phyloP scores from a whole-genome alignment of 2,797 vertebrate species.

The Denticeps clupeoides region DNA sequence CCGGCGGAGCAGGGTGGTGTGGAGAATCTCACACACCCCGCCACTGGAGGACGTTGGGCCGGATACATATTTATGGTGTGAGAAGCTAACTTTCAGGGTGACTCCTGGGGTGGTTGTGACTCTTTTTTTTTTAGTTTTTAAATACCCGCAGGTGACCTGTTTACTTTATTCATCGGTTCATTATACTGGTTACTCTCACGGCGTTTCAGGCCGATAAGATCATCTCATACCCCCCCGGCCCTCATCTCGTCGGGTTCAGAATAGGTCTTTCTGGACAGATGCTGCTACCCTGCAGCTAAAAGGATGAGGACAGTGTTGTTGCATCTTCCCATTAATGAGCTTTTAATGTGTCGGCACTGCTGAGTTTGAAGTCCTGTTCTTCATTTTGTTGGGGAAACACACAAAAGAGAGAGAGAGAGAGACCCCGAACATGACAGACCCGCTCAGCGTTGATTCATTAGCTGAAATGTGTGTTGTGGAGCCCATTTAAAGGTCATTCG shows the following conservation, averaged over 20 bases:
- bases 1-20: too few species aligned
- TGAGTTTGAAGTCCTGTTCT: too few species aligned
- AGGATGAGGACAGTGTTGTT: too few species aligned
- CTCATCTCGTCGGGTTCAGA: too few species aligned
- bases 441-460: conserved; percentile 60
- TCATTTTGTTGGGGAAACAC: conserved; percentile 14
- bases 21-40: background rate
- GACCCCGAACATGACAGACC: conserved; percentile 48
- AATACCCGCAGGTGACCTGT: background rate
- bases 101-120: conserved; percentile 19
- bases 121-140: too few species aligned
- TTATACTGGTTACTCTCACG: background rate
- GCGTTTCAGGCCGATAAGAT: background rate
- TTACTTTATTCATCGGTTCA: conserved; percentile 1
- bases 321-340: too few species aligned
- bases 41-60: background rate
- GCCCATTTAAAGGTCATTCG: conserved; percentile 42
- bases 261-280: too few species aligned
- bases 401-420: conserved; percentile 31
- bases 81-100: conserved; percentile 1
- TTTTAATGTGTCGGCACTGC: too few species aligned
- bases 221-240: background rate
- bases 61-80: conserved; percentile 18
- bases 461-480: conserved; percentile 42
- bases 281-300: too few species aligned